phyloP scores from a whole-genome alignment of 2,797 vertebrate genomes.

The Sebastes matsubarae region DNA sequence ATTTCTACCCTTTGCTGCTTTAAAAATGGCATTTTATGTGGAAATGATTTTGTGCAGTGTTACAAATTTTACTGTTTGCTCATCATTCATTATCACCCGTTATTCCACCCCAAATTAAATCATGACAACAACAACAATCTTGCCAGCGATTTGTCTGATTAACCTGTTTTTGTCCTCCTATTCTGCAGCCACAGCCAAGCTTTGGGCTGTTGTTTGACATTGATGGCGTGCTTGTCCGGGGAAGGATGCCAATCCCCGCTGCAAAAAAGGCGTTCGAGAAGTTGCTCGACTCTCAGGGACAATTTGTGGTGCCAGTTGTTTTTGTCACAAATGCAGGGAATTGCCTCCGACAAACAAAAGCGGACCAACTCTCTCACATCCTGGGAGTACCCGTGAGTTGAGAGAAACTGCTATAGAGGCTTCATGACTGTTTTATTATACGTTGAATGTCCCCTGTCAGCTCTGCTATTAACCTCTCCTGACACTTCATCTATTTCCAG shows the following conservation, averaged over 20 bases:
- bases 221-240: slow-evolving; percentile 91
- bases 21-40: too few species aligned
- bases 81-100: not conserved
- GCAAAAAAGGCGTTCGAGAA: slow-evolving; percentile 89
- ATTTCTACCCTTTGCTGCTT: too few species aligned
- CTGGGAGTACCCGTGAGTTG: slow-evolving; percentile 90
- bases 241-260: slow-evolving; percentile 88
- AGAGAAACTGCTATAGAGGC: not conserved
- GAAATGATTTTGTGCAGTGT: not conserved
- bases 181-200: slow-evolving; percentile 75
- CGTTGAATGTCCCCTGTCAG: not conserved
- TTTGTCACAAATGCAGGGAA: slow-evolving; percentile 97
- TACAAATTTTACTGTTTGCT: not conserved
- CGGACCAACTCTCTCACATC: slow-evolving; percentile 89
- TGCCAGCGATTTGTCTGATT: not conserved
- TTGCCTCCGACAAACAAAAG: slow-evolving; percentile 91
- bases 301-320: slow-evolving; percentile 89
- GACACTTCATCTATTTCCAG: slow-evolving; percentile 69
- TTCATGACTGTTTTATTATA: not conserved
- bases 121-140: too few species aligned
- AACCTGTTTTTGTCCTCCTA: not conserved
- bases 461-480: not conserved
- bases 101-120: not conserved
- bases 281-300: slow-evolving; percentile 87
- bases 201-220: slow-evolving; percentile 94